Evolutionary conservation across 2,888 invertebrate species (phyloP).

Genomic region (Cheilosia scutellata): DNA sequence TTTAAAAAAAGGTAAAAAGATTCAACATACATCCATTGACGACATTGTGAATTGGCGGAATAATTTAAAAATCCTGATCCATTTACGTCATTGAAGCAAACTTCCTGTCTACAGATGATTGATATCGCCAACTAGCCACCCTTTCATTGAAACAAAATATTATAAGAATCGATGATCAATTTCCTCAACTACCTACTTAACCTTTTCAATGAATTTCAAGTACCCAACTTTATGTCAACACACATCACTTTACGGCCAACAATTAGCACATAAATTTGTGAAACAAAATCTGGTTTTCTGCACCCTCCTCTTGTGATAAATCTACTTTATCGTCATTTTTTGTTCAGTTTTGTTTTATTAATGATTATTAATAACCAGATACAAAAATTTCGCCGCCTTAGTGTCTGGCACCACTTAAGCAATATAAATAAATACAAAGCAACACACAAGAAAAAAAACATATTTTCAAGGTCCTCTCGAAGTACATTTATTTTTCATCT

Average conservation of each 20-base stretch:
- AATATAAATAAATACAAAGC: slow-evolving; percentile 41
- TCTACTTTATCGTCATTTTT: slow-evolving; percentile 9
- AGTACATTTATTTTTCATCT: slow-evolving; percentile 22
- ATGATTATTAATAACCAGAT: slow-evolving; percentile 54
- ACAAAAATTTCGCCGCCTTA: slow-evolving; percentile 46
- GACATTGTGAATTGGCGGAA: too few relatives aligned
- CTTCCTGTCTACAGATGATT: slow-evolving; percentile 3
- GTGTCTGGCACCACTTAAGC: slow-evolving; percentile 59
- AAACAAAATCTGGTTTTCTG: slow-evolving; percentile 28
- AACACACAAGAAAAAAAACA: slow-evolving; percentile 5
- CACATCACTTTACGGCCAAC: slow-evolving; percentile 37
- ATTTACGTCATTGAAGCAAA: background rate
- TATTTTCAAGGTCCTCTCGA: slow-evolving; percentile 42
- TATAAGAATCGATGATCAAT: background rate
- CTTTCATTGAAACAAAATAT: background rate
- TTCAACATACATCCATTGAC: background rate
- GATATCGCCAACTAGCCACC: background rate
- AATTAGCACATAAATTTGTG: slow-evolving; percentile 48
- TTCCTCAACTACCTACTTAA: slow-evolving; percentile 19
- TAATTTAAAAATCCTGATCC: background rate
- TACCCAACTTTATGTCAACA: slow-evolving; percentile 39
- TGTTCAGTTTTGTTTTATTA: slow-evolving; percentile 40
- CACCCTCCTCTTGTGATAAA: slow-evolving; percentile 27
- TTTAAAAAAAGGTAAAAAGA: background rate
- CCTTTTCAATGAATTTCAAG: slow-evolving; percentile 12